Conservation (phyloP, 2,888 invertebrate genomes). For the Itoplectis maculator region DNA sequence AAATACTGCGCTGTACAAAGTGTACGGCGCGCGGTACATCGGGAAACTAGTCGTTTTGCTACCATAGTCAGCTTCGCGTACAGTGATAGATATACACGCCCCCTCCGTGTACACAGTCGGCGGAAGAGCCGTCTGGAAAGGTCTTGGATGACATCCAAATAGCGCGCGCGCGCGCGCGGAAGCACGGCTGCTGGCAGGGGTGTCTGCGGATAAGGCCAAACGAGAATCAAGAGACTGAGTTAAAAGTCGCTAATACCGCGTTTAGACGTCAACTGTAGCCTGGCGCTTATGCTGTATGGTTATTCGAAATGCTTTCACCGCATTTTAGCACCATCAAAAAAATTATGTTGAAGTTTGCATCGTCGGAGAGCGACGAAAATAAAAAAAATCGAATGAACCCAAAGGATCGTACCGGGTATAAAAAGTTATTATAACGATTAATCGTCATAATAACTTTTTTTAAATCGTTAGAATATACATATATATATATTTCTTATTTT, state of each 20-base stretch:
- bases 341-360: too few relatives aligned
- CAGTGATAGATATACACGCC: conserved; percentile 18
- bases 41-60: conserved; percentile 42
- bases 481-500: too few relatives aligned
- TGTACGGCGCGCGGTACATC: conserved; percentile 36
- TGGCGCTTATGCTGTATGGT: too few relatives aligned
- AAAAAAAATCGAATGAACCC: too few relatives aligned
- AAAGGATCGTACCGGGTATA: too few relatives aligned
- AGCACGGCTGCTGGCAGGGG: conserved; percentile 9
- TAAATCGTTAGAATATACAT: too few relatives aligned
- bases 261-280: background rate
- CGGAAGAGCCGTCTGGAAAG: conserved; percentile 67
- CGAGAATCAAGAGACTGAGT: conserved; percentile 36
- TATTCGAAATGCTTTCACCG: too few relatives aligned
- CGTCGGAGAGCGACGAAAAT: too few relatives aligned
- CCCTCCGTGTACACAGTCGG: conserved; percentile 34
- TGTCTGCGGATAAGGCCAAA: conserved; percentile 47
- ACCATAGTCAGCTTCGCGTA: conserved; percentile 8
- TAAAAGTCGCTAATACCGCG: conserved; percentile 5
- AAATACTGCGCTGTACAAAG: conserved; percentile 36
- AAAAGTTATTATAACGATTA: too few relatives aligned
- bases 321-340: background rate
- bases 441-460: too few relatives aligned
- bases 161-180: conserved; percentile 22
- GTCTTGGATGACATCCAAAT: conserved; percentile 73